These are phyloP conservation scores for Ophraella communa DNA, from an alignment of 2,888 invertebrate genomes.

Conservation along the genomic window DNA sequence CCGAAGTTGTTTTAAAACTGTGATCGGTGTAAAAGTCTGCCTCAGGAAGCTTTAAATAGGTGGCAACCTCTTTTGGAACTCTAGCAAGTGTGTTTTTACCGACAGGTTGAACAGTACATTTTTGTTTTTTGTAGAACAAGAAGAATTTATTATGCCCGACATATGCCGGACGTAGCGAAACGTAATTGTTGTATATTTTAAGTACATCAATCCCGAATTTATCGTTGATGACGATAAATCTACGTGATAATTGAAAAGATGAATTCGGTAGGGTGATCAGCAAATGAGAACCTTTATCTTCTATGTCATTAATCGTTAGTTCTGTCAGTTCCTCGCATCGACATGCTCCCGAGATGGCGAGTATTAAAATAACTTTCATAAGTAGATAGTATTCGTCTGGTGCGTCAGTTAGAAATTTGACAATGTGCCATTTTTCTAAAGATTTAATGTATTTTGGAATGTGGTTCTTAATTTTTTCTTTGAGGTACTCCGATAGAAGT, in stretches of 20 bases:
- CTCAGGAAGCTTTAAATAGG: constrained; percentile 30
- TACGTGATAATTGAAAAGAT: constrained; percentile 8
- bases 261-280: constrained; percentile 27
- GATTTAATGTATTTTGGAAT: constrained; percentile 11
- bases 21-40: constrained; percentile 28
- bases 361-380: constrained; percentile 29
- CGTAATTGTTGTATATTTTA: constrained; percentile 9
- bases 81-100: constrained; percentile 31
- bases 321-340: constrained; percentile 34
- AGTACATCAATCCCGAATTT: constrained; percentile 7
- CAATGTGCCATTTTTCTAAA: constrained; percentile 10
- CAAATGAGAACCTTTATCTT: constrained; percentile 21
- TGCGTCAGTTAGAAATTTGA: constrained; percentile 10
- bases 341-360: constrained; percentile 37
- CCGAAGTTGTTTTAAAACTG: constrained; percentile 23
- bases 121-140: constrained; percentile 24
- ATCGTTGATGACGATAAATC: constrained; percentile 8
- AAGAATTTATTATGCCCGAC: constrained; percentile 27
- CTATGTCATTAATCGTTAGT: constrained; percentile 33
- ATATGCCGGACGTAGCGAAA: neutral
- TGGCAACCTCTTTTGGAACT: constrained; percentile 32
- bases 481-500: constrained; percentile 3
- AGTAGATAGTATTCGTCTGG: constrained; percentile 8
- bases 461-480: constrained; percentile 7
- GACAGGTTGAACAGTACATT: constrained; percentile 28